phyloP scores from a whole-genome alignment of 2,888 invertebrate species.

The Alcis repandata region DNA sequence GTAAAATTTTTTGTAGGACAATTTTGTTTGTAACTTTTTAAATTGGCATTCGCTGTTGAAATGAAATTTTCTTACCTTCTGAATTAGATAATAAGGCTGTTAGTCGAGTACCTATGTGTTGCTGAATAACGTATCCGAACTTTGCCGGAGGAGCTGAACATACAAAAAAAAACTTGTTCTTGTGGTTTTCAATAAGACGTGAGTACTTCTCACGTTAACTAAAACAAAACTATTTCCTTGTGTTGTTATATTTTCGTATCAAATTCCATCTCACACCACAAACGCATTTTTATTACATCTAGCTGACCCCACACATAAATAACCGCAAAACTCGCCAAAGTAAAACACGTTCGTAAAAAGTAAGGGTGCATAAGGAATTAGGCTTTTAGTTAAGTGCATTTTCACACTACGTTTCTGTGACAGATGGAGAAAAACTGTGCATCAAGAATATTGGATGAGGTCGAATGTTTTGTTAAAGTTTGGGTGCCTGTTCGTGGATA shows the following conservation, averaged over 20 bases:
- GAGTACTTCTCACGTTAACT: no score
- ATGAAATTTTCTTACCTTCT: no score
- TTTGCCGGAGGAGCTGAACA: no score
- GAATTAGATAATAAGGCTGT: no score
- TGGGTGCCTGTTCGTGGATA: no score
- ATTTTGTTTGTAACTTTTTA: no score
- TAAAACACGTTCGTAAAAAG: slow-evolving; percentile 72
- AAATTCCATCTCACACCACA: slow-evolving; percentile 37
- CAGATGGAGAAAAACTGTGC: slow-evolving; percentile 27
- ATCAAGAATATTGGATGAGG: neutral
- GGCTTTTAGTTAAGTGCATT: slow-evolving; percentile 77
- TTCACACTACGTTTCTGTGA: slow-evolving; percentile 60
- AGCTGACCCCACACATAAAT: slow-evolving; percentile 67
- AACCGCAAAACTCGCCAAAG: slow-evolving; percentile 67
- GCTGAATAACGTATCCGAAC: no score
- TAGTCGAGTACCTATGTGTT: no score
- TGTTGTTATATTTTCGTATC: slow-evolving; percentile 1
- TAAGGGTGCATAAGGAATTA: slow-evolving; percentile 82
- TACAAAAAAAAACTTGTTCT: no score
- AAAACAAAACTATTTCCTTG: neutral
- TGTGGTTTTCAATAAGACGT: no score
- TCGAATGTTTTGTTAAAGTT: neutral
- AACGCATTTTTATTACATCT: slow-evolving; percentile 46
- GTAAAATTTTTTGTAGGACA: neutral
- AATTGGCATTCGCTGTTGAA: no score